Conservation (phyloP, 1,140 invertebrate species). For the Atta cephalotes region DNA sequence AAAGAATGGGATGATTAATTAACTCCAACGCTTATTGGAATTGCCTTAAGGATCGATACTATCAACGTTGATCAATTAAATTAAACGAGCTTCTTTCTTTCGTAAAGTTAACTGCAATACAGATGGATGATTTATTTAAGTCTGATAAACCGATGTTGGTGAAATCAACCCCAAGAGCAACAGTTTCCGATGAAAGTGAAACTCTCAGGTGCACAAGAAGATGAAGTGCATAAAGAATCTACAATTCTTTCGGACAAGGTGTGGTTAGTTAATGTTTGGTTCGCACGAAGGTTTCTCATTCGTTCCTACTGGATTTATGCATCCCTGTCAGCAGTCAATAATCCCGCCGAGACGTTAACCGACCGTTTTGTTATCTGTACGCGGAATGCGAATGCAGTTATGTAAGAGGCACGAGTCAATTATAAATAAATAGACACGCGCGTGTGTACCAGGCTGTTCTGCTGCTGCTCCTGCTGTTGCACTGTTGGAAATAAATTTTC, state of each 20-base stretch:
- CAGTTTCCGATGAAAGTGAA: conserved; percentile 18
- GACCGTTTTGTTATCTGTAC: conserved; percentile 74
- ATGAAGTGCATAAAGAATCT: conserved; percentile 12
- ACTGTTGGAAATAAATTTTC: conserved; percentile 33
- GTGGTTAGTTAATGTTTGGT: conserved; percentile 62
- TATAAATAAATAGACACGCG: conserved; percentile 57
- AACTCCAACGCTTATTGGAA: background rate
- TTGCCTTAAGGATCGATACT: background rate
- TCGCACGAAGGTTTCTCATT: conserved; percentile 45
- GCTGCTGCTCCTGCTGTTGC: background rate
- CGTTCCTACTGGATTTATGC: conserved; percentile 76
- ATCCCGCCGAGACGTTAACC: conserved; percentile 67
- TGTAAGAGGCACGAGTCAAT: conserved; percentile 65
- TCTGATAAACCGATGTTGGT: background rate
- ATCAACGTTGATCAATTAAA: background rate
- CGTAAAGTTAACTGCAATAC: background rate
- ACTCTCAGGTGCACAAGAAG: conserved; percentile 16
- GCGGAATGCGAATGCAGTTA: conserved; percentile 71
- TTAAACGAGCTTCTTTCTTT: background rate
- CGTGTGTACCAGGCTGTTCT: background rate
- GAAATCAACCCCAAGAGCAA: background rate
- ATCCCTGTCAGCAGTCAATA: conserved; percentile 74
- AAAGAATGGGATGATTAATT: background rate
- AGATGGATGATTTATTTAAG: conserved; percentile 4
- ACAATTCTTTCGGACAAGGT: conserved; percentile 65